These are phyloP conservation scores for Ips typographus DNA, from an alignment of 1,140 invertebrate genomes.

Conservation along the genomic window DNA sequence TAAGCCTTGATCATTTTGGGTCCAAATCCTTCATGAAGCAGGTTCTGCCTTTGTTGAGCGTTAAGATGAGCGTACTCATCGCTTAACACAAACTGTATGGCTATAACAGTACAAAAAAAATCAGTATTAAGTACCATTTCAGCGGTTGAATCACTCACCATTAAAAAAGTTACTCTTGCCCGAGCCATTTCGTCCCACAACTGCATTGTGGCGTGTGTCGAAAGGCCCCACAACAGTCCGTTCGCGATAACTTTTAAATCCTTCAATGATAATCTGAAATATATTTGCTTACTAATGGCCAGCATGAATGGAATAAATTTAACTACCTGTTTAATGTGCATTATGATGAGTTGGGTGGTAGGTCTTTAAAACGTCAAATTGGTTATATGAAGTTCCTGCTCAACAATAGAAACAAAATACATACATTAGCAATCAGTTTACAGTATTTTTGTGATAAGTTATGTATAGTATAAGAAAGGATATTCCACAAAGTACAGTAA, in stretches of 20 bases:
- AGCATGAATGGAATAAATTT: no score
- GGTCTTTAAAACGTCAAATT: no score
- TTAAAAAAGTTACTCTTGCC: conserved; percentile 99
- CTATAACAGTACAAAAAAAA: conserved; percentile 56
- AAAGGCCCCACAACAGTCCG: conserved; percentile 98
- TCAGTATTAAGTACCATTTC: background rate
- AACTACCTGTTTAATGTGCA: no score
- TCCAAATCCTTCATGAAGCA: conserved; percentile 98
- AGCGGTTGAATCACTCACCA: conserved; percentile 56
- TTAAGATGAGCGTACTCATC: conserved; percentile 98
- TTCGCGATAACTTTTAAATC: conserved; percentile 98
- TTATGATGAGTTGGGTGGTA: no score
- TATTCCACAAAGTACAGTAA: no score
- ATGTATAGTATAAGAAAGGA: no score
- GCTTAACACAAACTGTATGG: conserved; percentile 98
- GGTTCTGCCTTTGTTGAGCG: conserved; percentile 91
- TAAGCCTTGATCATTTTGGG: conserved; percentile 94
- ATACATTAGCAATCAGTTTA: no score
- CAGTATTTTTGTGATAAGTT: no score
- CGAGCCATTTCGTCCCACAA: conserved; percentile 88
- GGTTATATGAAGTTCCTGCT: no score
- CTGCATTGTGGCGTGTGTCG: conserved; percentile 97
- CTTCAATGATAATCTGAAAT: conserved; percentile 82
- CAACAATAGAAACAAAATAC: no score
- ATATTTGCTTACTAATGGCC: background rate